A percentile compares a stretch with the other conserved stretches of the same genome.
These are phyloP conservation scores for Marmota flaviventris DNA, from an alignment of 2,113 vertebrate species.

Conservation along the genomic window DNA sequence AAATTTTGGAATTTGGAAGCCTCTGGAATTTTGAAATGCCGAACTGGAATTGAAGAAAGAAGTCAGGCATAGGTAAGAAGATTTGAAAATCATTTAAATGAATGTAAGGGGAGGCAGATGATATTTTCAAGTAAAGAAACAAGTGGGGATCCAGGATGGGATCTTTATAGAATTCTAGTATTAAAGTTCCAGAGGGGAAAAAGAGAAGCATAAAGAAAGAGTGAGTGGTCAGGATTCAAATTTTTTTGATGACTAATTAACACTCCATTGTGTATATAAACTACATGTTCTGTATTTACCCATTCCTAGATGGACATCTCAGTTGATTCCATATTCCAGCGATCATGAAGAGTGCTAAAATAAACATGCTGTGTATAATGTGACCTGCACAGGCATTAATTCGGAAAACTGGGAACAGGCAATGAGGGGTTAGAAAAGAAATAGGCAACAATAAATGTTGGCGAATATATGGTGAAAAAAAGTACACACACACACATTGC, in stretches of 20 bases:
- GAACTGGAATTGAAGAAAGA: neutral
- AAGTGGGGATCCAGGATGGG: neutral
- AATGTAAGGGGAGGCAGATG: neutral
- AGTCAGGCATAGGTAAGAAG: neutral
- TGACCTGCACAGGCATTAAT: too few relatives aligned
- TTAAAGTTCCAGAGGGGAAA: neutral
- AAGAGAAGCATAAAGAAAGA: neutral
- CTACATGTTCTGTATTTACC: neutral
- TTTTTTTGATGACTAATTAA: neutral
- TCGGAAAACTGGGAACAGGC: too few relatives aligned
- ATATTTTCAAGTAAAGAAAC: neutral
- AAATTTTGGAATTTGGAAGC: neutral
- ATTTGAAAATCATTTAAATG: neutral
- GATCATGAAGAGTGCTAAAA: neutral
- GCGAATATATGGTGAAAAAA: too few relatives aligned
- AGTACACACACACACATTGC: too few relatives aligned
- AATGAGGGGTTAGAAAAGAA: too few relatives aligned
- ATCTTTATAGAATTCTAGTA: too few relatives aligned
- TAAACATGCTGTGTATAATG: neutral
- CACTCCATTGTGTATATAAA: neutral
- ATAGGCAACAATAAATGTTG: too few relatives aligned
- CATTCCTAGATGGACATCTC: neutral
- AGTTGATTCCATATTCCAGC: too few relatives aligned
- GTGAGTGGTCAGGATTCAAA: too few relatives aligned
- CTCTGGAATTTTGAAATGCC: neutral